These are phyloP conservation scores for Prionchulus punctatus DNA, from an alignment of 2,888 invertebrate species.

Conservation along the genomic window DNA sequence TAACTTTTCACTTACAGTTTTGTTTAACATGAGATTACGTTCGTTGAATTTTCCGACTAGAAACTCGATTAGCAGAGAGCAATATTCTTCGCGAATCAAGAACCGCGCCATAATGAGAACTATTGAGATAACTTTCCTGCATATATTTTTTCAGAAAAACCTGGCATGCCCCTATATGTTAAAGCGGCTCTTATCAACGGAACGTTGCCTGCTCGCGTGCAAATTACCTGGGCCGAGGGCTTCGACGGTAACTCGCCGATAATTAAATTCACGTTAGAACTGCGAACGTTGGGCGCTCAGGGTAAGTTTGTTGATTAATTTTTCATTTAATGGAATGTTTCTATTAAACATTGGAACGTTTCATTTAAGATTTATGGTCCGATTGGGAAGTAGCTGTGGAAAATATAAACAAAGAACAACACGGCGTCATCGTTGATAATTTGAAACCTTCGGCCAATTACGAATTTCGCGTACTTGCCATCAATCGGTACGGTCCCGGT, in stretches of 20 bases:
- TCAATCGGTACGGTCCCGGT: conserved; percentile 88
- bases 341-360: neutral
- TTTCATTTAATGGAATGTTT: neutral
- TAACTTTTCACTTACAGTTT: neutral
- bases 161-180: conserved; percentile 76
- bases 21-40: neutral
- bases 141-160: conserved; percentile 52
- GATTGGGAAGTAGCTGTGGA: conserved; percentile 21
- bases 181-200: conserved; percentile 60
- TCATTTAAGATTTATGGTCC: conserved; percentile 22
- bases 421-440: conserved; percentile 62
- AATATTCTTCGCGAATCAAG: too few species aligned
- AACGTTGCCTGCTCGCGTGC: conserved; percentile 57
- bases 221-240: conserved; percentile 81
- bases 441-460: conserved; percentile 85
- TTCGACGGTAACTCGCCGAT: conserved; percentile 95
- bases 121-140: too few species aligned
- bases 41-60: too few species aligned
- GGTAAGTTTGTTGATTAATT: conserved; percentile 47
- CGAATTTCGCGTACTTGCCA: conserved; percentile 88
- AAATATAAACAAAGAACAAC: conserved; percentile 39
- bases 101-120: too few species aligned
- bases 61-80: too few species aligned
- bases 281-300: conserved; percentile 67
- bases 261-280: conserved; percentile 75